These are phyloP conservation scores for Clupea harengus DNA, from an alignment of 2,113 vertebrate species.

Conservation along the genomic window DNA sequence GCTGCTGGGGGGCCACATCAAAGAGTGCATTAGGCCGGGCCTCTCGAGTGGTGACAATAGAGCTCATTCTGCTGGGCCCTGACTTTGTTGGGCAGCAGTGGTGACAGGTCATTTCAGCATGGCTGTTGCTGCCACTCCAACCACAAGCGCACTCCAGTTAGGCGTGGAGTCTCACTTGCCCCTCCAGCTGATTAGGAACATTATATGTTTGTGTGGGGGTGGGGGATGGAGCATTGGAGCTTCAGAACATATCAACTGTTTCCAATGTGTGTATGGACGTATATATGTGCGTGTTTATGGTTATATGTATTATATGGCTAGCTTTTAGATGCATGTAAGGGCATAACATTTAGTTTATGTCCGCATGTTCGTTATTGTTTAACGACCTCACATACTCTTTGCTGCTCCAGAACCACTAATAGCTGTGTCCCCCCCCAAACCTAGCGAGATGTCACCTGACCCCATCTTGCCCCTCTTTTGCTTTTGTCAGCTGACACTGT, in stretches of 20 bases:
- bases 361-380: not conserved
- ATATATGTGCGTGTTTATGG: not conserved
- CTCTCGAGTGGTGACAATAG: slow-evolving; percentile 42
- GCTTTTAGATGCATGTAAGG: not conserved
- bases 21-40: slow-evolving; percentile 26
- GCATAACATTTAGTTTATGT: not conserved
- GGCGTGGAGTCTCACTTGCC: not conserved
- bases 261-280: not conserved
- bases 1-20: slow-evolving; percentile 54
- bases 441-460: not conserved
- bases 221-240: not conserved
- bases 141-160: not conserved
- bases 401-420: not conserved
- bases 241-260: not conserved
- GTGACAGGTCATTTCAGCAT: slow-evolving; percentile 46
- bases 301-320: not conserved
- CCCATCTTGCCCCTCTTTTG: not conserved
- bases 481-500: slow-evolving; percentile 2
- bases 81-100: slow-evolving; percentile 40
- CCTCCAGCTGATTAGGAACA: not conserved
- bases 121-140: slow-evolving; percentile 46
- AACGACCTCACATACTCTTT: not conserved
- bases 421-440: not conserved
- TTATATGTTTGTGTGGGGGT: not conserved
- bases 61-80: slow-evolving; percentile 45